Evolutionary conservation across 2,113 vertebrate genomes (phyloP), one percentile per base, ranked within the genome.

Genomic region (Gyps fulvus): DNA sequence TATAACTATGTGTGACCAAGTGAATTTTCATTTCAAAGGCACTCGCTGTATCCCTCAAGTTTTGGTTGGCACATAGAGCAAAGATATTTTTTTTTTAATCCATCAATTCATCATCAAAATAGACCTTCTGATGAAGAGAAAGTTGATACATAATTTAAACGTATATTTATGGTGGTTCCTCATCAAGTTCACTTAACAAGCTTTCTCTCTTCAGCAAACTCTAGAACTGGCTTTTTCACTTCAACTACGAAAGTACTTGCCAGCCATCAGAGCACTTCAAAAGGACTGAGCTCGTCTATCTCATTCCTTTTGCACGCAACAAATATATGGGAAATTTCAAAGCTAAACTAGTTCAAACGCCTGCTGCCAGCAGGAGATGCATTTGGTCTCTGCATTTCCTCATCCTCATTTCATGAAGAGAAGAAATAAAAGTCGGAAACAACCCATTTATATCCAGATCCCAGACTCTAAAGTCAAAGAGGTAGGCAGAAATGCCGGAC

Each of bases 21-120:
- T 25, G 45, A 91, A 92, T 93, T 92, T 87, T 92, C 65, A 95
- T 87, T 94, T 95, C 87, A 96, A 83, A 93, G 71, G 34, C 36
- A 54, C 10, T 86, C 40, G 22, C 36, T 70, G 43, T 45, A 83
- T 61, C 20, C 36, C 43, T 88, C 40, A 62, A 78, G 22, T 73
- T 94, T 80, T 66, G 9, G 15, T 9, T 90, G 72, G 58, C 83
- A 87, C 42, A 61, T 7, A 43, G 10, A 81, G 49, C 49, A 92
- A 74, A 65, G 34, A 43, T 13, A 2, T 27, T 29, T 66, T 57
- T 61, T 72, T 81, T 85, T 79, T 17, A 55, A 26, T 20, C 69
- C 34, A 89, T 40, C 45, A 63, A 27, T 79, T 69, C 27, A 47
- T 69, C 85, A 65, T 34, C 2, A 3, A 66, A 90, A 90, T 14